Percentiles rank a stretch among this genome's conserved stretches.
Conservation (phyloP, 1,140 invertebrate species). For the Triops cancriformis region DNA sequence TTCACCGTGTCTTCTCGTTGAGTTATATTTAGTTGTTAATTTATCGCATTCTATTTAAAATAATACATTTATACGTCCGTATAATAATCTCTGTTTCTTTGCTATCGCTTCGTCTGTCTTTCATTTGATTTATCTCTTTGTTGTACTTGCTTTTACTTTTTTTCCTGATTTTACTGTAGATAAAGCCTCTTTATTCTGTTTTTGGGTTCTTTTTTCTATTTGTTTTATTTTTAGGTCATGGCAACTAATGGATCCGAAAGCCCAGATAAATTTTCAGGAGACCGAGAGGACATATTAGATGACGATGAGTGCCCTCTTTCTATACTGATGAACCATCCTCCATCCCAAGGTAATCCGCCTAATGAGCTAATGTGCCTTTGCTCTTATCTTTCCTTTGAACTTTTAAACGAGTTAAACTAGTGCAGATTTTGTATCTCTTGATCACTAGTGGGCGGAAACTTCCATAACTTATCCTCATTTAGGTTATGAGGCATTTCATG, state of each 20-base stretch:
- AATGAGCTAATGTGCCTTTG: background rate
- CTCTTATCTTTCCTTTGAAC: background rate
- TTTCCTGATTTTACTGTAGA: background rate
- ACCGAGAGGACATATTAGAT: constrained; percentile 80
- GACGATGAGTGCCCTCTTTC: constrained; percentile 94
- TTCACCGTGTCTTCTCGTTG: too few species aligned
- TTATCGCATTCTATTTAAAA: too few species aligned
- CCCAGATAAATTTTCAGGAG: constrained; percentile 34
- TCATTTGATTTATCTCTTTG: background rate
- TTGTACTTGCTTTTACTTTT: background rate
- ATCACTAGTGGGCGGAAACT: background rate
- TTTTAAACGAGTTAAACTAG: background rate
- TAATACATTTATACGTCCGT: too few species aligned
- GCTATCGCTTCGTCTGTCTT: too few species aligned
- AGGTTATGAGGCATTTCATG: background rate
- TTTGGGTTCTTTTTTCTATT: constrained; percentile 34
- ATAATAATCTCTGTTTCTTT: too few species aligned
- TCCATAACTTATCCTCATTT: background rate
- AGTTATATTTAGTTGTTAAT: too few species aligned
- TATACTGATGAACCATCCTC: constrained; percentile 83
- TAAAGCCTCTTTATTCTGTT: constrained; percentile 27
- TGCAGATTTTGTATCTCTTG: too few species aligned
- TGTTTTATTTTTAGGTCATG: constrained; percentile 43
- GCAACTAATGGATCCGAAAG: constrained; percentile 44
- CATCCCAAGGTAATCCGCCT: constrained; percentile 60